Percentiles rank a stretch among this genome's conserved stretches.
Conservation (phyloP, 1,140 invertebrate species). For the Telenomus remus region DNA sequence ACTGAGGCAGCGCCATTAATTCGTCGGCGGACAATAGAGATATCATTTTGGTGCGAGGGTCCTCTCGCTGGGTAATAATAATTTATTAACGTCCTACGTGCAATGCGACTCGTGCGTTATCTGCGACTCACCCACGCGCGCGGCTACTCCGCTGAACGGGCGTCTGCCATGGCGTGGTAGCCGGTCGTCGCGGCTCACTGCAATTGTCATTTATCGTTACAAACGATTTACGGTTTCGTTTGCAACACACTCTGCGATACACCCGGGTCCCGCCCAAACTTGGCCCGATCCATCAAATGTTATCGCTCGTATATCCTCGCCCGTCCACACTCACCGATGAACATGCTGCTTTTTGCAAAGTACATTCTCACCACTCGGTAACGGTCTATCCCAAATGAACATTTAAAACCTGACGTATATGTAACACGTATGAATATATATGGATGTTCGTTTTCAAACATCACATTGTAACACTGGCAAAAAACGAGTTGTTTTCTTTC, state of each 20-base stretch:
- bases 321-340: conserved; percentile 30
- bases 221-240: conserved; percentile 67
- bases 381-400: too few relatives aligned
- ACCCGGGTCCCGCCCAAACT: conserved; percentile 53
- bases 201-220: conserved; percentile 72
- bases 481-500: too few relatives aligned
- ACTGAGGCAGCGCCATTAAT: conserved; percentile 61
- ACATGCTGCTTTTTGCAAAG: conserved; percentile 11
- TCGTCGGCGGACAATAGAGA: conserved; percentile 66
- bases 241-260: conserved; percentile 59
- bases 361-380: conserved; percentile 23
- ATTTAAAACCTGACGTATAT: too few relatives aligned
- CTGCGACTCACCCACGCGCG: conserved; percentile 64
- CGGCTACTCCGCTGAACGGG: conserved; percentile 56
- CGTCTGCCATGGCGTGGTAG: conserved; percentile 53
- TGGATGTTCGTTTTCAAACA: too few relatives aligned
- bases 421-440: too few relatives aligned
- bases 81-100: conserved; percentile 70
- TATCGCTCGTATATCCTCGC: conserved; percentile 67
- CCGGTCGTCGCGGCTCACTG: conserved; percentile 60
- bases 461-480: too few relatives aligned
- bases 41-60: conserved; percentile 63
- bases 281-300: conserved; percentile 66
- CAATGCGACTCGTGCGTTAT: conserved; percentile 63
- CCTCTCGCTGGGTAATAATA: conserved; percentile 63